phyloP scores from a whole-genome alignment of 2,113 vertebrate species.

The Clarias macrocephalus region DNA sequence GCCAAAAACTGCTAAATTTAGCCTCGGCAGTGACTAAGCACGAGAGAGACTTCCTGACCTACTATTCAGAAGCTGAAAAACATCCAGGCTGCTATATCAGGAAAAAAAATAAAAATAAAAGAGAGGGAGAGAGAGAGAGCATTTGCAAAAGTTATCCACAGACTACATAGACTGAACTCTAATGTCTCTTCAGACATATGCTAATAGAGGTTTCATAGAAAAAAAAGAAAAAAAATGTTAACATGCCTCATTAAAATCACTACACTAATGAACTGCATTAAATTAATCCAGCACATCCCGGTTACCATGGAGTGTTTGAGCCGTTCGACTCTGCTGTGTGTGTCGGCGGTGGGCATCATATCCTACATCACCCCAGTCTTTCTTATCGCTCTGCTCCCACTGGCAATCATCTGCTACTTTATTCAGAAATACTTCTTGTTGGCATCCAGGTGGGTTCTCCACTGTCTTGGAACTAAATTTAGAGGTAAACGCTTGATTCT shows the following conservation, averaged over 20 bases:
- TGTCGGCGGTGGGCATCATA: conserved; percentile 92
- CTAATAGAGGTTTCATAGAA: not conserved
- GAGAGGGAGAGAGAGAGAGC: no score
- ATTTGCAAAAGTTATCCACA: no score
- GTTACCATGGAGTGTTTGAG: conserved; percentile 93
- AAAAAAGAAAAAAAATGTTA: not conserved
- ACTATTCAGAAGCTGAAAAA: not conserved
- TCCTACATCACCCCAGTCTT: conserved; percentile 93
- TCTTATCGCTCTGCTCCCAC: conserved; percentile 87
- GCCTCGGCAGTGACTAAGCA: conserved; percentile 19
- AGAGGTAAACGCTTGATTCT: not conserved
- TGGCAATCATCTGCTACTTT: conserved; percentile 92
- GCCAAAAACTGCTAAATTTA: conserved; percentile 45
- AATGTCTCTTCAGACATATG: not conserved
- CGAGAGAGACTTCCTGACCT: not conserved
- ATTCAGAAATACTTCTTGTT: conserved; percentile 98
- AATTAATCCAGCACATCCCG: conserved; percentile 84
- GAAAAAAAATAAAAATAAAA: not conserved
- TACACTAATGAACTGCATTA: not conserved
- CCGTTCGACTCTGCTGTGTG: conserved; percentile 92
- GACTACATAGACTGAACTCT: not conserved
- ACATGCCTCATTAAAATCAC: not conserved
- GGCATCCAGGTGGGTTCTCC: conserved; percentile 82
- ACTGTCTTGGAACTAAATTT: not conserved
- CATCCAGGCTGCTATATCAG: not conserved